phyloP scores from a whole-genome alignment of 2,797 vertebrate genomes.

The Sandelia bainsii region DNA sequence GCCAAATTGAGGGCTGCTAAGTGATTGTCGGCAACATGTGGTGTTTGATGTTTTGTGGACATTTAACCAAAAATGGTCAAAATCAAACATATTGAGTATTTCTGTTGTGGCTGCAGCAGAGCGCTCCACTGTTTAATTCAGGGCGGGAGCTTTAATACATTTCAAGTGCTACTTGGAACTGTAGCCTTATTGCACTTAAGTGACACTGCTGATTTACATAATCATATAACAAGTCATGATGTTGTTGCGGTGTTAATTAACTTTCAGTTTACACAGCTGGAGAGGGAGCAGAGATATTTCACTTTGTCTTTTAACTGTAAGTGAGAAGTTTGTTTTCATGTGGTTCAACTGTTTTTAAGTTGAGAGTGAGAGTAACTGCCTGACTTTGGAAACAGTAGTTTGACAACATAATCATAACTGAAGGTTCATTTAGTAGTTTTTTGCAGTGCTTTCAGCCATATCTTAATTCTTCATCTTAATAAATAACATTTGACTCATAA shows the following conservation, averaged over 20 bases:
- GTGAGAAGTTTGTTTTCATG: neutral
- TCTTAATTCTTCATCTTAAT: too few species aligned
- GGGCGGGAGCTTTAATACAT: slow-evolving; percentile 9
- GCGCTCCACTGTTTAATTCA: neutral
- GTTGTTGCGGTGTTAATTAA: neutral
- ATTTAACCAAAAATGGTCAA: slow-evolving; percentile 9
- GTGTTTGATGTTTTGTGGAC: neutral
- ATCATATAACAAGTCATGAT: neutral
- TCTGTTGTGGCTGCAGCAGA: neutral
- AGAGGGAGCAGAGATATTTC: neutral
- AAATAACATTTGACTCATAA: too few species aligned
- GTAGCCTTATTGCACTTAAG: neutral
- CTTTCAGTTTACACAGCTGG: neutral
- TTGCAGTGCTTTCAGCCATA: too few species aligned
- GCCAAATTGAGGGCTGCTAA: neutral
- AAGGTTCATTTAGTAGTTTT: neutral
- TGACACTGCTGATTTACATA: neutral
- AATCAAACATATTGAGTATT: neutral
- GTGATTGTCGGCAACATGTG: neutral
- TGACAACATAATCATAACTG: too few species aligned
- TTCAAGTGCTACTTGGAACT: neutral
- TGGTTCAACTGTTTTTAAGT: too few species aligned
- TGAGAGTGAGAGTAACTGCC: neutral
- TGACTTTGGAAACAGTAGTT: neutral
- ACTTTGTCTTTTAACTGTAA: neutral